phyloP scores from a whole-genome alignment of 2,113 vertebrate genomes.

The Corydoras maculifer region DNA sequence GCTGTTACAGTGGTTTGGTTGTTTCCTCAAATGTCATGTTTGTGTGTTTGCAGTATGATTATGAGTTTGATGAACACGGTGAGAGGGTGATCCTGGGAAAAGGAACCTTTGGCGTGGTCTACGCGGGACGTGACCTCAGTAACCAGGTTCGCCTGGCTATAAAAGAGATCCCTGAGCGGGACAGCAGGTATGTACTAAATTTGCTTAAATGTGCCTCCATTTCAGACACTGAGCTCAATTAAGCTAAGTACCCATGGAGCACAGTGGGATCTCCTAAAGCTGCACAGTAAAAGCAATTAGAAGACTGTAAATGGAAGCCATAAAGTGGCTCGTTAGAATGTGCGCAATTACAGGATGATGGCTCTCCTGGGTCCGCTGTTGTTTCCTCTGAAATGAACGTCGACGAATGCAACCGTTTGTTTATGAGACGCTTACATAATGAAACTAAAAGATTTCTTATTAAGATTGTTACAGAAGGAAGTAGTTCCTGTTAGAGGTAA shows the following conservation, averaged over 20 bases:
- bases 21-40: background rate
- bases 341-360: background rate
- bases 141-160: conserved; percentile 98
- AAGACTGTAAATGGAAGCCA: background rate
- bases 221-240: background rate
- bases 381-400: too few species aligned
- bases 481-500: background rate
- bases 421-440: too few species aligned
- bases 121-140: conserved; percentile 93
- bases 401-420: too few species aligned
- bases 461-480: background rate
- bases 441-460: too few species aligned
- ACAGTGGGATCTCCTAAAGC: background rate
- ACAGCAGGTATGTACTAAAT: conserved; percentile 76
- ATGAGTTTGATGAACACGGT: conserved; percentile 92
- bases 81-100: conserved; percentile 89
- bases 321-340: background rate
- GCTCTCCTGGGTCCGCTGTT: too few species aligned
- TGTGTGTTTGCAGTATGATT: conserved; percentile 79
- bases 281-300: background rate
- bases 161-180: conserved; percentile 96
- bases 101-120: conserved; percentile 92
- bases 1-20: background rate
- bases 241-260: background rate
- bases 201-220: background rate